These are phyloP conservation scores for Carposina sasakii DNA, from an alignment of 1,140 invertebrate genomes.

Conservation along the genomic window DNA sequence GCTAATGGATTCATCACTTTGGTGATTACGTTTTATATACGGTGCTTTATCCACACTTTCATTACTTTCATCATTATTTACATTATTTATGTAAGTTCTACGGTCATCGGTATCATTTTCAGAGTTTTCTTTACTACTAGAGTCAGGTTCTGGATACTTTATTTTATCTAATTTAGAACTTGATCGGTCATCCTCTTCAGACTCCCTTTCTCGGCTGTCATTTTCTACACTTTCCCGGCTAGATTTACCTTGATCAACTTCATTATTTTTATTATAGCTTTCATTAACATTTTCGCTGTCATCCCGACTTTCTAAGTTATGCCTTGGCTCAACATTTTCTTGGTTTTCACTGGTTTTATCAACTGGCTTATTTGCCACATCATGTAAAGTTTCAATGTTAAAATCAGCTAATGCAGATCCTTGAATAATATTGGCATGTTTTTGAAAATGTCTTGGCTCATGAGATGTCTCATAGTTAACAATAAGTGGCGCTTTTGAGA, in stretches of 20 bases:
- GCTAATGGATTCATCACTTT: conserved; percentile 1
- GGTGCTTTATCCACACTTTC: conserved; percentile 2
- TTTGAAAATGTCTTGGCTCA: conserved; percentile 14
- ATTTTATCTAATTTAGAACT: no score
- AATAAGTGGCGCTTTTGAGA: conserved; percentile 22
- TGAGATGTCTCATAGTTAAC: conserved; percentile 42
- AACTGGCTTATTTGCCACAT: conserved; percentile 3
- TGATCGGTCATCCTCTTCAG: no score
- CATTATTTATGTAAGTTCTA: conserved; percentile 7
- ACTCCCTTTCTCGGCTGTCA: no score
- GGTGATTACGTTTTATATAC: conserved; percentile 1
- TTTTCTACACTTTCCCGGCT: no score
- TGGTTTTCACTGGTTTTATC: conserved; percentile 12
- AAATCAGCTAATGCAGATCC: conserved; percentile 46
- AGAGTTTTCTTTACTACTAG: conserved; percentile 7
- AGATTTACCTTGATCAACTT: background rate
- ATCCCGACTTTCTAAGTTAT: no score
- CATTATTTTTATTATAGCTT: background rate
- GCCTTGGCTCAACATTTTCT: no score
- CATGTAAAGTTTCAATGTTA: conserved; percentile 49
- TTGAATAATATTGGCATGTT: conserved; percentile 32
- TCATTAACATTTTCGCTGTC: background rate
- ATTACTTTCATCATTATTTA: conserved; percentile 3
- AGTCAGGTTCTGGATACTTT: no score
- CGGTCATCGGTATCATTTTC: conserved; percentile 6